Percentiles rank a stretch among this genome's conserved stretches.
Conservation (phyloP, 2,888 invertebrate species). For the Synanthedon vespiformis region DNA sequence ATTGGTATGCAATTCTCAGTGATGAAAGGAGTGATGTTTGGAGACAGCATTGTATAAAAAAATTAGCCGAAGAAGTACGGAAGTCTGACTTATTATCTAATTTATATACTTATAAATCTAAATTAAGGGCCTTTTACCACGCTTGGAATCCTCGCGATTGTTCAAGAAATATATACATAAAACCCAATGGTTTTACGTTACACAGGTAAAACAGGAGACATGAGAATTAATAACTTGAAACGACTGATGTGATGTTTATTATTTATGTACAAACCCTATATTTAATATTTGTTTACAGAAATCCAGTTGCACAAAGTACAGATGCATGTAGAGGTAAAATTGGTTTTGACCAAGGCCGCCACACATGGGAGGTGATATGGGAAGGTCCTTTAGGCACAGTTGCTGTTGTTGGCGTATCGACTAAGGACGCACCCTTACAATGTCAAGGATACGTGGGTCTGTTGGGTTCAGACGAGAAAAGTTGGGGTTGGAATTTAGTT, state of each 20-base stretch:
- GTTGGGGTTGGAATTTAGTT: slow-evolving; percentile 99
- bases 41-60: slow-evolving; percentile 88
- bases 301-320: slow-evolving; percentile 98
- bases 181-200: slow-evolving; percentile 96
- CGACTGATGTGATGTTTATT: background rate
- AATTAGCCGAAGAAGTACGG: slow-evolving; percentile 85
- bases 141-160: slow-evolving; percentile 99
- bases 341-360: slow-evolving; percentile 91
- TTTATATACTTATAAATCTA: slow-evolving; percentile 91
- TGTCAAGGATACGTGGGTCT: slow-evolving; percentile 96
- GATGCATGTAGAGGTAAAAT: slow-evolving; percentile 93
- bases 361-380: slow-evolving; percentile 99
- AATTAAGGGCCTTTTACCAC: slow-evolving; percentile 92
- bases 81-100: slow-evolving; percentile 92
- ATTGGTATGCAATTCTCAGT: slow-evolving; percentile 90
- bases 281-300: slow-evolving; percentile 62
- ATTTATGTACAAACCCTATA: background rate
- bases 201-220: slow-evolving; percentile 82
- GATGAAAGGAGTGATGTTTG: slow-evolving; percentile 97
- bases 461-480: slow-evolving; percentile 94
- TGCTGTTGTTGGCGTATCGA: slow-evolving; percentile 95
- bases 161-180: slow-evolving; percentile 96
- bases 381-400: slow-evolving; percentile 98
- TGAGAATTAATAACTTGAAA: background rate
- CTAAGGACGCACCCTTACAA: slow-evolving; percentile 92